These are phyloP conservation scores for Agrotis segetum DNA, from an alignment of 2,888 invertebrate genomes.

Conservation along the genomic window DNA sequence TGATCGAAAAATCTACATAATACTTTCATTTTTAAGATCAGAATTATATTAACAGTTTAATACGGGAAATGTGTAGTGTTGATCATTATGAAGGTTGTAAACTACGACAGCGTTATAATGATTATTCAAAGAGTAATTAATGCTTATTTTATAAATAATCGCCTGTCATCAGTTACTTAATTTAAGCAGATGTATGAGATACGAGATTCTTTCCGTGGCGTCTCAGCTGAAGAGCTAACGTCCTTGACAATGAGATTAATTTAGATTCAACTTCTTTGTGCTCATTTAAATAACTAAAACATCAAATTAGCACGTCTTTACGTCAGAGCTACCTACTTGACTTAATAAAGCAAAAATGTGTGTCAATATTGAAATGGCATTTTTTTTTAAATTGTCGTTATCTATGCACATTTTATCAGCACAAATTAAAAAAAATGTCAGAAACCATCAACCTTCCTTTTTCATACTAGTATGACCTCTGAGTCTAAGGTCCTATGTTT, in stretches of 20 bases:
- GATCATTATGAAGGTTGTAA: constrained; percentile 30
- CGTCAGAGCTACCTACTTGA: constrained; percentile 18
- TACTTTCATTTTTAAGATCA: too few species aligned
- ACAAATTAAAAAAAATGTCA: background rate
- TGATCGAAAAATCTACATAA: too few species aligned
- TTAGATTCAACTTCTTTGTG: background rate
- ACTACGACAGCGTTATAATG: constrained; percentile 32
- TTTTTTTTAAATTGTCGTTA: background rate
- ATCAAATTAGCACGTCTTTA: constrained; percentile 22
- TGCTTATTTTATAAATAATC: constrained; percentile 28
- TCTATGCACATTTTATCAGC: background rate
- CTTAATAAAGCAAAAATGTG: background rate
- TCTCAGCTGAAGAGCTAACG: background rate
- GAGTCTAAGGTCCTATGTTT: too few species aligned
- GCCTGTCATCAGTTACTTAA: constrained; percentile 4
- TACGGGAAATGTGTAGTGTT: constrained; percentile 3
- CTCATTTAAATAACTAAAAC: constrained; percentile 38
- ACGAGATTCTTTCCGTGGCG: background rate
- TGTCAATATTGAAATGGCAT: background rate
- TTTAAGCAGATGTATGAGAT: background rate
- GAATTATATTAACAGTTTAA: too few species aligned
- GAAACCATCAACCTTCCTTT: background rate
- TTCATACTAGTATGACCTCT: background rate
- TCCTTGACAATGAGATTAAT: constrained; percentile 22
- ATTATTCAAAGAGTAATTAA: constrained; percentile 17